phyloP scores from a whole-genome alignment of 2,888 invertebrate genomes.

The Brenthis ino region DNA sequence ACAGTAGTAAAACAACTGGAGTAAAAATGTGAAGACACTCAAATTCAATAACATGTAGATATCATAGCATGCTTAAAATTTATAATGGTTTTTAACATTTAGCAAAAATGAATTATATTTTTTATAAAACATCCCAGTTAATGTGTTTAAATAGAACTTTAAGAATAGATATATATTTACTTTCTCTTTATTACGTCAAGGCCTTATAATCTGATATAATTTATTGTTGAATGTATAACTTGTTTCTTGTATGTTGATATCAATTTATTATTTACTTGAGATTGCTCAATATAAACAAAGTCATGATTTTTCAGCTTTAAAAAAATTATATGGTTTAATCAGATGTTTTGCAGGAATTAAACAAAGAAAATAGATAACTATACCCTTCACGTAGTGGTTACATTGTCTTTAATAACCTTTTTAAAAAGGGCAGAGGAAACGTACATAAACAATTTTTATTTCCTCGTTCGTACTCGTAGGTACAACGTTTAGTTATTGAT shows the following conservation, averaged over 20 bases:
- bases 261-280: neutral
- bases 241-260: neutral
- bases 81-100: neutral
- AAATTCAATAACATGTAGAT: no score
- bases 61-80: neutral
- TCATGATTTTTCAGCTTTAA: neutral
- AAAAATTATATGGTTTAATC: neutral
- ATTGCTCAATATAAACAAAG: neutral
- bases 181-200: neutral
- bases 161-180: conserved; percentile 13
- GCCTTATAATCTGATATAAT: conserved; percentile 10
- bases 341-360: neutral
- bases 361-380: no score
- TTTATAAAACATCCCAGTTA: conserved; percentile 10
- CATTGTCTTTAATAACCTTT: no score
- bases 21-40: no score
- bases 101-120: neutral
- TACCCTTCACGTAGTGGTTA: no score
- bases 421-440: neutral
- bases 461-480: no score
- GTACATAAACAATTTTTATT: neutral
- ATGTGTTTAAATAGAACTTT: neutral
- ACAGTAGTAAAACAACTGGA: no score
- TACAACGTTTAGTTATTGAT: no score
- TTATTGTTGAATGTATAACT: conserved; percentile 7